Percentiles rank a stretch among this genome's conserved stretches.
These are phyloP conservation scores for Plumapathes pennacea DNA, from an alignment of 92 coral and sea anemone species.

Conservation along the genomic window DNA sequence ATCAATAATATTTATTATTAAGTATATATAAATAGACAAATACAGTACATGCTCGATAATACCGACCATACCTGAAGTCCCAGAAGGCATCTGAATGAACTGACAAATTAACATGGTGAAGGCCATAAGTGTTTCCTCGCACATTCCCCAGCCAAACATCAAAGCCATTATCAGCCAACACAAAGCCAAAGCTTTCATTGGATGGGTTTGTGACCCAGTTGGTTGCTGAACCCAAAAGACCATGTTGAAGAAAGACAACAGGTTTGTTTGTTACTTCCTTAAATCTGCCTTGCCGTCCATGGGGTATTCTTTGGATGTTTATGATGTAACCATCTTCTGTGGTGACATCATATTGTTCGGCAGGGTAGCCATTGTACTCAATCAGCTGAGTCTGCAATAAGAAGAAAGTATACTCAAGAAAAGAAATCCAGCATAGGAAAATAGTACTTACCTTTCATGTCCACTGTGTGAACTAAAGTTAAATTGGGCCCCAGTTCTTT, in stretches of 20 bases:
- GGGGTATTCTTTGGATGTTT: constrained; percentile 75
- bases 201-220: constrained; percentile 77
- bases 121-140: constrained; percentile 80
- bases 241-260: constrained; percentile 79
- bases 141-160: constrained; percentile 95
- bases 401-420: too few species aligned
- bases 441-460: too few species aligned
- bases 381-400: constrained; percentile 70
- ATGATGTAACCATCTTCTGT: constrained; percentile 86
- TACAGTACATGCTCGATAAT: too few species aligned
- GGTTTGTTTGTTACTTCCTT: constrained; percentile 34
- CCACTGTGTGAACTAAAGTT: too few species aligned
- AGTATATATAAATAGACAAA: too few species aligned
- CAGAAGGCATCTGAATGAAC: constrained; percentile 76
- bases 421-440: too few species aligned
- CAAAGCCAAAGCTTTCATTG: constrained; percentile 67
- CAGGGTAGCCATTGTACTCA: constrained; percentile 81
- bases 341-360: constrained; percentile 66
- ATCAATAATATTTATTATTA: too few species aligned
- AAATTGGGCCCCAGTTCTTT: too few species aligned
- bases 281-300: constrained; percentile 37
- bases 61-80: constrained; percentile 93
- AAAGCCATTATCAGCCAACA: constrained; percentile 79
- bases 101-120: constrained; percentile 49
- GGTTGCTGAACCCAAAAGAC: constrained; percentile 59